Evolutionary conservation across 2,888 invertebrate species (phyloP).

Genomic region (Ormia ochracea): DNA sequence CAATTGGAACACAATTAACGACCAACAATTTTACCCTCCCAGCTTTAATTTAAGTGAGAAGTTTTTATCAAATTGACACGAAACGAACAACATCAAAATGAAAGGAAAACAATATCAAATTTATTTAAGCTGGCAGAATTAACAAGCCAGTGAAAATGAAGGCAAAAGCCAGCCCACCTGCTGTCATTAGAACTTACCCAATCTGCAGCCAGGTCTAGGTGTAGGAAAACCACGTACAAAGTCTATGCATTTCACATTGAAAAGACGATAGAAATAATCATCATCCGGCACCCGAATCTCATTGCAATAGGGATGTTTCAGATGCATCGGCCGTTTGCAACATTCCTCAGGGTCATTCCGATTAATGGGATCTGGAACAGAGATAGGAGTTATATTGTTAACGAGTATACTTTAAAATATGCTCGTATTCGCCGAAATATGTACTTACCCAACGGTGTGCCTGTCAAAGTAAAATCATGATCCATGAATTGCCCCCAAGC

Average conservation of each 20-base stretch:
- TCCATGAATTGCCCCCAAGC: constrained; percentile 98
- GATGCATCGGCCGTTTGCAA: constrained; percentile 87
- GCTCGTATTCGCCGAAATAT: too few species aligned
- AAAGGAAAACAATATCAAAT: not conserved
- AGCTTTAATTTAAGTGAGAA: not conserved
- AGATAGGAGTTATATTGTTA: too few species aligned
- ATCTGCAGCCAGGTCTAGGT: constrained; percentile 89
- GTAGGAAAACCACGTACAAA: constrained; percentile 93
- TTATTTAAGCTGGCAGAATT: not conserved
- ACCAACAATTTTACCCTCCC: not conserved
- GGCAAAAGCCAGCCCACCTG: not conserved
- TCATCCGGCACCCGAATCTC: constrained; percentile 92
- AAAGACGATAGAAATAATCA: constrained; percentile 92
- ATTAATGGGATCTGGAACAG: constrained; percentile 85
- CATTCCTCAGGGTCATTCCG: constrained; percentile 95
- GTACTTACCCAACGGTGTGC: constrained; percentile 89
- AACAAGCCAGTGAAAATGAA: not conserved
- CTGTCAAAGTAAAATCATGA: constrained; percentile 93
- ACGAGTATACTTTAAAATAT: too few species aligned
- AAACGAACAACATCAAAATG: not conserved
- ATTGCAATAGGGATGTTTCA: constrained; percentile 93
- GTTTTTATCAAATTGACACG: not conserved
- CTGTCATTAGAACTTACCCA: constrained; percentile 81
- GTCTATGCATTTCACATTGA: constrained; percentile 90
- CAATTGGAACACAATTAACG: not conserved